Conservation (phyloP, 2,113 vertebrate species). For the Sinocyclocheilus anophthalmus region DNA sequence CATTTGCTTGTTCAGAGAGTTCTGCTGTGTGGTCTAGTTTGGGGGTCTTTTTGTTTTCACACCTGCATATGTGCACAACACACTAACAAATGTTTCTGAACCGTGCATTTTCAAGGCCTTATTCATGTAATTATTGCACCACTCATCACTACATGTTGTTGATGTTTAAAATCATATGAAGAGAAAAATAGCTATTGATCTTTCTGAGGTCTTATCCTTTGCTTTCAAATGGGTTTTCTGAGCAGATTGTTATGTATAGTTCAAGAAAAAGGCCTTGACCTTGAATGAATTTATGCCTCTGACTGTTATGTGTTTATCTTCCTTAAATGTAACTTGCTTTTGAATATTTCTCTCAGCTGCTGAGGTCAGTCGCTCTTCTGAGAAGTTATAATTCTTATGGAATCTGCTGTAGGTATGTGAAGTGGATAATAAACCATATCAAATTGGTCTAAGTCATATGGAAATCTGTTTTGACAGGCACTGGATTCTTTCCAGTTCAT, state of each 20-base stretch:
- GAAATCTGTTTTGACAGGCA: neutral
- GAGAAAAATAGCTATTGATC: neutral
- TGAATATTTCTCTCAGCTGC: no score
- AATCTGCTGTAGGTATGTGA: slow-evolving; percentile 10
- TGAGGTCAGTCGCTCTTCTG: neutral
- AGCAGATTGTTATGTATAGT: neutral
- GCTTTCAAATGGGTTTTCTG: neutral
- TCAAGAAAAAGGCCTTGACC: neutral
- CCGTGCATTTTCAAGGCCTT: slow-evolving; percentile 14
- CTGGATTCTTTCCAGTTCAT: neutral
- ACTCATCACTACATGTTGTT: neutral
- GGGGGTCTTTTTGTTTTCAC: slow-evolving; percentile 51
- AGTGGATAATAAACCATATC: slow-evolving; percentile 4
- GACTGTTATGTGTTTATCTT: neutral
- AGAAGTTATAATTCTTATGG: neutral
- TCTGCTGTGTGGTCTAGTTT: slow-evolving; percentile 28
- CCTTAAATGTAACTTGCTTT: neutral
- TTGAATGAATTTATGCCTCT: neutral
- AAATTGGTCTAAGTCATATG: neutral
- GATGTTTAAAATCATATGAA: neutral
- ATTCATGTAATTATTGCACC: neutral
- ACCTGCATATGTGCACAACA: slow-evolving; percentile 56
- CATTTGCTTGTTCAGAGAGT: slow-evolving; percentile 47
- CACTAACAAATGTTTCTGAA: slow-evolving; percentile 18
- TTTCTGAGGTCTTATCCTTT: neutral